These are phyloP conservation scores for Eugnorisma glareosa DNA, from an alignment of 2,888 invertebrate species.

Conservation along the genomic window DNA sequence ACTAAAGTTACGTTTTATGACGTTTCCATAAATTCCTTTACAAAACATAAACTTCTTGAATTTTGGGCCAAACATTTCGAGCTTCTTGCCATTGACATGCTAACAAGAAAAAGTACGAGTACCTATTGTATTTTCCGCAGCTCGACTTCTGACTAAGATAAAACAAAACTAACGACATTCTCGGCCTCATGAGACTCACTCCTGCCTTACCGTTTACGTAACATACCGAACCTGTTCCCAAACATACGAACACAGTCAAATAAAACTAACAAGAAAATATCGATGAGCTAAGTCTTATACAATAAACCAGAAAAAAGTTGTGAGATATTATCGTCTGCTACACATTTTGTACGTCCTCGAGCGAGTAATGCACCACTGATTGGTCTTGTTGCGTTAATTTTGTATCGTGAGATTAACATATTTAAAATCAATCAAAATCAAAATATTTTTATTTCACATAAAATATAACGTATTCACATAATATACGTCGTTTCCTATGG, in stretches of 20 bases:
- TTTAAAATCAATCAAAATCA: too few relatives aligned
- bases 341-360: background rate
- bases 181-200: background rate
- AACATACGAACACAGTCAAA: background rate
- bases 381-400: too few relatives aligned
- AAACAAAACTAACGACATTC: background rate
- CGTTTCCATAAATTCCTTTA: background rate
- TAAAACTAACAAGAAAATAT: background rate
- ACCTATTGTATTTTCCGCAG: background rate
- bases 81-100: background rate
- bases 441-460: too few relatives aligned
- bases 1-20: background rate
- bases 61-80: background rate
- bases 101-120: background rate
- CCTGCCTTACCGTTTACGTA: too few relatives aligned
- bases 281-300: background rate
- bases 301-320: background rate
- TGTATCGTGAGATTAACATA: too few relatives aligned
- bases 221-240: background rate
- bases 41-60: too few relatives aligned
- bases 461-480: too few relatives aligned
- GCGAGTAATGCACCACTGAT: background rate
- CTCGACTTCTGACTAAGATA: background rate
- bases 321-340: background rate
- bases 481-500: too few relatives aligned